Percentiles rank a stretch among this genome's conserved stretches.
Evolutionary conservation across 1,140 invertebrate genomes (phyloP).

Genomic region (Nasonia longicornis): DNA sequence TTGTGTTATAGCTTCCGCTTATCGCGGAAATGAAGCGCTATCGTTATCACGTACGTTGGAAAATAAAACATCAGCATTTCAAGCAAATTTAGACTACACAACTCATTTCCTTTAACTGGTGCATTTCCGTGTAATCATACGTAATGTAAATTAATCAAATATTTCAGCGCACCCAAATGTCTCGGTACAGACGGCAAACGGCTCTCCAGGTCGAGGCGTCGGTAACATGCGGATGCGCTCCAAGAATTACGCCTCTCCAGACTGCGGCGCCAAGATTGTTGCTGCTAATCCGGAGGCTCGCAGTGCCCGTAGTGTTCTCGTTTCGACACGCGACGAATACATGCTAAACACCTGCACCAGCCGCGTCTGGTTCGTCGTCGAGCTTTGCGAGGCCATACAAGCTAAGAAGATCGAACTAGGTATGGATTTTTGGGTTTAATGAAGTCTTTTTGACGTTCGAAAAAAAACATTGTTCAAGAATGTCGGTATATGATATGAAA

Average conservation of each 20-base stretch:
- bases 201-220: constrained; percentile 54
- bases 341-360: constrained; percentile 96
- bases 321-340: constrained; percentile 93
- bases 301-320: constrained; percentile 86
- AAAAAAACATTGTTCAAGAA: too few relatives aligned
- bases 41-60: too few relatives aligned
- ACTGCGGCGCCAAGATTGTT: constrained; percentile 97
- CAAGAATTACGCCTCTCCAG: constrained; percentile 94
- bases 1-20: too few relatives aligned
- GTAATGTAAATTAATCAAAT: background rate
- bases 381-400: constrained; percentile 97
- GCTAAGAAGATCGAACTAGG: constrained; percentile 90
- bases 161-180: constrained; percentile 64
- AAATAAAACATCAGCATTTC: too few relatives aligned
- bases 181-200: constrained; percentile 62
- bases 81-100: too few relatives aligned
- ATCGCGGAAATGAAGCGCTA: too few relatives aligned
- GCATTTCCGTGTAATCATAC: too few relatives aligned
- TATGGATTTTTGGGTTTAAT: background rate
- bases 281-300: constrained; percentile 91
- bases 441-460: too few relatives aligned
- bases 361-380: constrained; percentile 95
- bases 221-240: constrained; percentile 76
- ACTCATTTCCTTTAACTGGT: too few relatives aligned
- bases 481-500: background rate